Percentiles rank a stretch among this genome's conserved stretches.
Evolutionary conservation across 2,113 vertebrate genomes (phyloP).

Genomic region (Chloropsis cyanopogon): DNA sequence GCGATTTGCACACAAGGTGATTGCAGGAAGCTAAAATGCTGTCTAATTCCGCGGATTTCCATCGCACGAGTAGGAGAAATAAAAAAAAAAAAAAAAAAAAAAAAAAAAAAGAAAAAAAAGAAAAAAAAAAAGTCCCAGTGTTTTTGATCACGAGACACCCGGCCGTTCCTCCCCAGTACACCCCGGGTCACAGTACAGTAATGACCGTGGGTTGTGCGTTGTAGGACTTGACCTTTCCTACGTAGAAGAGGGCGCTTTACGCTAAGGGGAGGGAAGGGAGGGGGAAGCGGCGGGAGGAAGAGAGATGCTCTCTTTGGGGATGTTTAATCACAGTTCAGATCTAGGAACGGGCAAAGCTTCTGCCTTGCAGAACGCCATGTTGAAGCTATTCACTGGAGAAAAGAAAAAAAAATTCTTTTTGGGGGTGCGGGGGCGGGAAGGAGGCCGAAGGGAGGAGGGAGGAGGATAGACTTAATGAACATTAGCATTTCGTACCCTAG

Average conservation of each 20-base stretch:
- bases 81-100: neutral
- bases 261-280: slow-evolving; percentile 17
- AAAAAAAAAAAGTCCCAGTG: neutral
- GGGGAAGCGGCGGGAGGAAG: slow-evolving; percentile 21
- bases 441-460: neutral
- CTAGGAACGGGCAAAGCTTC: slow-evolving; percentile 34
- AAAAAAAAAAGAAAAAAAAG: neutral
- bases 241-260: slow-evolving; percentile 57
- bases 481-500: slow-evolving; percentile 28
- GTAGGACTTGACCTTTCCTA: slow-evolving; percentile 78
- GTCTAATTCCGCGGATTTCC: slow-evolving; percentile 30
- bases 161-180: slow-evolving; percentile 57
- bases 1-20: slow-evolving; percentile 18
- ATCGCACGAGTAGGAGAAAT: neutral
- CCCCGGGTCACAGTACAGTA: slow-evolving; percentile 64
- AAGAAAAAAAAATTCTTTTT: neutral
- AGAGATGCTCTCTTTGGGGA: slow-evolving; percentile 60
- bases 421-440: neutral
- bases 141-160: slow-evolving; percentile 60
- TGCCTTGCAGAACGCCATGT: slow-evolving; percentile 60
- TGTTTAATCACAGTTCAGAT: slow-evolving; percentile 61
- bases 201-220: slow-evolving; percentile 64
- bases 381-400: neutral
- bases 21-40: neutral
- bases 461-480: slow-evolving; percentile 8